A percentile compares a stretch with the other conserved stretches of the same genome.
phyloP scores from a whole-genome alignment of 2,113 vertebrate genomes.

The Neolamprologus hecqui region DNA sequence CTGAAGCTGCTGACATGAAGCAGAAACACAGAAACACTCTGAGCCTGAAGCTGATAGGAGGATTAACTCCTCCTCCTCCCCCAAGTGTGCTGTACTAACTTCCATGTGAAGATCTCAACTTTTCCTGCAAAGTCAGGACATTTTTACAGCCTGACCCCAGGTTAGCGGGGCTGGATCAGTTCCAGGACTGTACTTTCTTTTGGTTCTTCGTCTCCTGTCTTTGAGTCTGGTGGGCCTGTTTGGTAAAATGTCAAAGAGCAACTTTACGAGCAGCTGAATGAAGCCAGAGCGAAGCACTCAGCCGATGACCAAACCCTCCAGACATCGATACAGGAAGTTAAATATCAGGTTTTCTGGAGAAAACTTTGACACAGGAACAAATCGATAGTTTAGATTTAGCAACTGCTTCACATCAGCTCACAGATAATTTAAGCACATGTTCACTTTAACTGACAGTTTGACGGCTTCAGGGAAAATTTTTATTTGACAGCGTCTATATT shows the following conservation, averaged over 20 bases:
- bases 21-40: background rate
- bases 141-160: background rate
- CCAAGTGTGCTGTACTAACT: background rate
- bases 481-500: background rate
- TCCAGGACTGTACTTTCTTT: background rate
- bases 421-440: background rate
- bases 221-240: background rate
- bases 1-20: background rate
- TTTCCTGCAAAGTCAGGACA: background rate
- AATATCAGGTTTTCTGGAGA: background rate
- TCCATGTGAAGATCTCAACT: background rate
- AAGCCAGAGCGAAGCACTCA: background rate
- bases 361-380: background rate
- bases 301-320: background rate
- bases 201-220: background rate
- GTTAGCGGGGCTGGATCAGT: background rate
- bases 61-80: background rate
- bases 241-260: background rate
- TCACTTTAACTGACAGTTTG: background rate
- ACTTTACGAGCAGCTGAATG: background rate
- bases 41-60: background rate
- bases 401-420: background rate
- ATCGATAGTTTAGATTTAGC: background rate
- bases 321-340: background rate
- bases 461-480: background rate